Evolutionary conservation across 2,888 invertebrate genomes (phyloP), one percentile per base, ranked within the genome.

Genomic region (Ceraclea dissimilis): DNA sequence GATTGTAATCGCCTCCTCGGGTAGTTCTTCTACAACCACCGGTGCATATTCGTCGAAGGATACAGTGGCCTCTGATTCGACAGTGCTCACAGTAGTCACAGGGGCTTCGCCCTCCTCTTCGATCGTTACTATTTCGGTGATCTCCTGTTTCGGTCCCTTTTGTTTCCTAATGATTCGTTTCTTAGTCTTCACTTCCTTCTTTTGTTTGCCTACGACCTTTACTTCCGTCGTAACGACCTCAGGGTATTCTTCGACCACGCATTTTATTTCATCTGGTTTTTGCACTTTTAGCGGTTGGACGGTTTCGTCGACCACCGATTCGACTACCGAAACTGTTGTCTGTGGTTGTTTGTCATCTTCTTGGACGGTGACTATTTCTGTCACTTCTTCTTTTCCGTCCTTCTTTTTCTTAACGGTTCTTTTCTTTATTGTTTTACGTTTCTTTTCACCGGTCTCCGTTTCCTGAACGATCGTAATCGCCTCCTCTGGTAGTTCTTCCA

Each of bases 101-200:
- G 70, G 70, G 20, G 66, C 63, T 10, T 60, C 58, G 33, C 66
- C 64, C 31, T 66, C 63, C 59, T 65, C 64, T 58, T 75, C 69
- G n/a, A 73, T 66, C 6, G 76, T 78, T 2, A 72, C 68, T n/a
- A 73, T 73, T 64, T 74, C 74, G 1, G 79, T 76, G 6, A 74
- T 67, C 63, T 76, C 76, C 59, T 72, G 66, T 52, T 75, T 67
- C 52, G 47, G 65, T 54, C 19, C 52, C 56, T 49, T 62, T 54
- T 52, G 57, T 62, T 76, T 76, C 61, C 74, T 75, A n/a, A 75
- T 69, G 44, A 71, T 70, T 2, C 72, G 68, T 58, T 72, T 76
- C 13, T 71, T 75, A 10, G 68, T 69, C 1, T 16, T 54, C 13
- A 54, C 19, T 39, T 16, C n/a, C 13, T n/a, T 16, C 39, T 39